Base-by-base conservation (phyloP, 1,140 invertebrate species). In the Melitaea cinxia region DNA sequence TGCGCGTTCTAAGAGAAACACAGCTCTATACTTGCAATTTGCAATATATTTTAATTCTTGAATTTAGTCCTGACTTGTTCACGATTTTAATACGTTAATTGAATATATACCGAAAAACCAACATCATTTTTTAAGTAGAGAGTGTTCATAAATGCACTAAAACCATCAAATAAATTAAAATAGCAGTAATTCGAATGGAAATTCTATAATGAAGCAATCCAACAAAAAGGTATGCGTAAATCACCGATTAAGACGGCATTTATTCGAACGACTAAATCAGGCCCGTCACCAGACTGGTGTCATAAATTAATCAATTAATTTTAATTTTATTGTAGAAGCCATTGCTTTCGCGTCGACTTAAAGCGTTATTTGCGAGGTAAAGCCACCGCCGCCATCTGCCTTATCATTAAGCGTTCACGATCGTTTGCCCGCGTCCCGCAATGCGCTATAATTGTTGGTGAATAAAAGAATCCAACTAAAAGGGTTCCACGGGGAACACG, bases 361-460 rank as follows among this genome's bases (percentile, higher is more conserved):
- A 65, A 72, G 58, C 37, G 67, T 78, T 75, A 83, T 88, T 85
- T 85, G 74, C 75, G 74, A 84, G 75, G 65, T 71, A 79, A 84
- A 82, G 79, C 75, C 76, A 45, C 75, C 70, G 78, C 75, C 65
- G 65, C 70, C 72, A 75, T 72, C 65, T 66, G 73, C 76, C 77
- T 83, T 83, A 84, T 85, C 80, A 85, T 85, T 85, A 80, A 84
- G 78, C 72, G 78, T 81, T 80, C 73, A 75, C 76, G 78, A 82
- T 77, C 68, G 68, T 70, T 68, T 69, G 69, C 66, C 58, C 61
- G 63, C 61, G 72, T 77, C 72, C 60, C 65, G 77, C 83, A 83
- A 78, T 78, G 73, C 72, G 71, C 70, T 70, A 75, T 82, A 85
- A 86, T 80, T 84, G 77, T 83, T 85, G 73, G 72, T 63, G 73